A percentile compares a stretch with the other conserved stretches of the same genome.
Evolutionary conservation across 2,888 invertebrate species (phyloP).

Genomic region (Magallana nippona): DNA sequence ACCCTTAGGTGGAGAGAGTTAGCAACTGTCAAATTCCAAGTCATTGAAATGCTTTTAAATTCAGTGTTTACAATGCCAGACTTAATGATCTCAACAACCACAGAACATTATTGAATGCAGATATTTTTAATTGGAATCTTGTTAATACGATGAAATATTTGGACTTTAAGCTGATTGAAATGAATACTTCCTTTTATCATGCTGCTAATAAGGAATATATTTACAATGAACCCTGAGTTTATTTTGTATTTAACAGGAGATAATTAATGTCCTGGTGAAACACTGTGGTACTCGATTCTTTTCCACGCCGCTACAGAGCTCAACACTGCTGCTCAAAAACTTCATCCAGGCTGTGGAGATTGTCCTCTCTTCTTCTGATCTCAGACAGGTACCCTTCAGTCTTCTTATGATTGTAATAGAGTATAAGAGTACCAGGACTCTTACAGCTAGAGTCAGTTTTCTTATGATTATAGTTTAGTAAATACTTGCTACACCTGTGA

Average conservation of each 20-base stretch:
- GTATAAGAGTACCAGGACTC: conserved; percentile 84
- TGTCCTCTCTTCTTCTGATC: conserved; percentile 89
- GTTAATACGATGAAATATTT: background rate
- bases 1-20: no score
- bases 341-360: conserved; percentile 94
- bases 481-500: conserved; percentile 78
- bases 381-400: conserved; percentile 79
- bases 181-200: no score
- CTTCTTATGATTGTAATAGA: conserved; percentile 84
- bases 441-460: conserved; percentile 67
- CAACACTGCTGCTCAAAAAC: conserved; percentile 91
- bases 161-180: background rate
- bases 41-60: no score
- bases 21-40: no score
- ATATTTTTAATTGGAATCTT: no score
- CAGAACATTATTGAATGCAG: no score
- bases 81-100: no score
- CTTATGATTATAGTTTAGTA: conserved; percentile 87
- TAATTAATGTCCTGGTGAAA: conserved; percentile 88
- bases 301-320: conserved; percentile 92
- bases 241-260: conserved; percentile 82
- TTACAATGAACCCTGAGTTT: no score
- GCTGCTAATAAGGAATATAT: no score
- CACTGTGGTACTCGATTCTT: conserved; percentile 91
- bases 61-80: no score